Evolutionary conservation across 2,888 invertebrate genomes (phyloP).

Genomic region (Branchipolynoe longqiensis): DNA sequence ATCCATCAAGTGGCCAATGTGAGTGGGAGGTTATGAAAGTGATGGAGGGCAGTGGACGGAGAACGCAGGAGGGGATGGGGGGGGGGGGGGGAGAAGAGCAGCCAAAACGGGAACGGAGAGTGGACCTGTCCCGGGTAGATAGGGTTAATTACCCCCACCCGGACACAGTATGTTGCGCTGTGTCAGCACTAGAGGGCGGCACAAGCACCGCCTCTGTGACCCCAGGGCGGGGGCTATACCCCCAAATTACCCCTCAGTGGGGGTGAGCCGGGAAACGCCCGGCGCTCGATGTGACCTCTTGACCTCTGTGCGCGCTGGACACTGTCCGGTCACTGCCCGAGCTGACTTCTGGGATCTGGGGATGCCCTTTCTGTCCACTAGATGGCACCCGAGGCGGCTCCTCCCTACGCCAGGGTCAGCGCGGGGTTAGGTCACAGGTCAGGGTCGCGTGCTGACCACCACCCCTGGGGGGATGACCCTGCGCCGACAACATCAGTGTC

Average conservation of each 20-base stretch:
- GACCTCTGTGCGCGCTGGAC: constrained; percentile 28
- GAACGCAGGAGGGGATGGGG: not conserved
- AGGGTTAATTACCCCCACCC: constrained; percentile 16
- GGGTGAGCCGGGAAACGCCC: not conserved
- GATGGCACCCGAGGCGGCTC: constrained; percentile 3
- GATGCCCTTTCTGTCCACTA: not conserved
- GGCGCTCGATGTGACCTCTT: constrained; percentile 5
- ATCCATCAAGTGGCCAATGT: not conserved
- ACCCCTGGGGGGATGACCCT: constrained; percentile 17
- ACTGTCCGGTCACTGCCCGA: not conserved
- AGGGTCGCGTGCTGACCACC: constrained; percentile 1
- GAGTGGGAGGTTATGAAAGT: not conserved
- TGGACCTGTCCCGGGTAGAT: too few species aligned
- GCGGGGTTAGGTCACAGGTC: constrained; percentile 12
- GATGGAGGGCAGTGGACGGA: too few species aligned
- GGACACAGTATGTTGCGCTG: not conserved
- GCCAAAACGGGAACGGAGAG: too few species aligned
- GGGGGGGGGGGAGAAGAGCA: not conserved
- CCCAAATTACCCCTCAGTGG: constrained; percentile 3
- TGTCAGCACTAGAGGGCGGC: constrained; percentile 30
- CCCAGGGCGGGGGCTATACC: constrained; percentile 1
- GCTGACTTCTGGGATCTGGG: constrained; percentile 44
- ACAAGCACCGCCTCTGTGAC: not conserved
- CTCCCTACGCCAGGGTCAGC: not conserved
- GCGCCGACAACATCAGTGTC: constrained; percentile 38